Base-by-base conservation (phyloP, 2,797 vertebrate genomes). In the Pyrocephalus nanus region DNA sequence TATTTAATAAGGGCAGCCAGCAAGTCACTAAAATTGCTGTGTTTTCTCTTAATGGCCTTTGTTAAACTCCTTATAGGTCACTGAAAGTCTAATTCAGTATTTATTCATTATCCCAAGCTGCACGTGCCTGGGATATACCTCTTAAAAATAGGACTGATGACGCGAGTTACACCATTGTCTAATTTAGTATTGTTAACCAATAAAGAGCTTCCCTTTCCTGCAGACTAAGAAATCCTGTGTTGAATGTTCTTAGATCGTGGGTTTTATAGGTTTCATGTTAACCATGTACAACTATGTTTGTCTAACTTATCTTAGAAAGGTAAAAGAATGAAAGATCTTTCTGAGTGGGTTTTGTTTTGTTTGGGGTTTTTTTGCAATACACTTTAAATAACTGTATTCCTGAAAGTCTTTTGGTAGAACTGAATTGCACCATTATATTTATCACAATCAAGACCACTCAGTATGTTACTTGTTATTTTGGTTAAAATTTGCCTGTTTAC, bases 21-120 rank as follows among this genome's bases (percentile, higher is more conserved):
- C 38, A 83, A 83, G n/a, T 38, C 51, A 75, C 29, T 22, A 8
- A 91, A 91, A 66, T 48, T 48, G 43, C n/a, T 91, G 58, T 4
- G 53, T 86, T 92, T 94, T 82, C 62, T 69, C n/a, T 55, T 61
- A 65, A 8, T 51, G 40, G 40, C 15, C 21, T 88, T 88, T 80
- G 15, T 86, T 72, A 91, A 74, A 62, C 32, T 69, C 40, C 25
- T 43, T 51, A 29, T 3, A 79, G 25, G 27, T 72, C 50, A 86
- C 45, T 88, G 72, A 69, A 83, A 29, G 53, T 40, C 22, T 48
- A 55, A 92, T 54, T 60, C 2, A 0, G 45, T 79, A 74, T 51
- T 71, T 76, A 71, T 51, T 71, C 74, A 42, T 42, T 42, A 42
- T 42, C 20, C 22, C 77, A 26, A 11, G 47, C 32, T 65, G 5